A percentile compares a stretch with the other conserved stretches of the same genome.
Evolutionary conservation across 2,113 vertebrate genomes (phyloP).

Genomic region (Neolamprologus hecqui): DNA sequence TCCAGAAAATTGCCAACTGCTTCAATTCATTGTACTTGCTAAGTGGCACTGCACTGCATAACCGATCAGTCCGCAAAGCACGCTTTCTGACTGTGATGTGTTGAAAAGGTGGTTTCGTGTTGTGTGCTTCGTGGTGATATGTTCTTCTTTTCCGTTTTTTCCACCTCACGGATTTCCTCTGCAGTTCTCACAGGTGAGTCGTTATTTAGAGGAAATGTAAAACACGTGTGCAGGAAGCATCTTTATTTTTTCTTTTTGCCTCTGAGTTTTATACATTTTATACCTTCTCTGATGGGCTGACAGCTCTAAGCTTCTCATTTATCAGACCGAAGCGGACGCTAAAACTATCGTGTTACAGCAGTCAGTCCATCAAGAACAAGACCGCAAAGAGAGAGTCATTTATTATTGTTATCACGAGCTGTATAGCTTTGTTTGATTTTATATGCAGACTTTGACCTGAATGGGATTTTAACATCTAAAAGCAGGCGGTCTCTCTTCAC

Average conservation of each 20-base stretch:
- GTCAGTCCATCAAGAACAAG: neutral
- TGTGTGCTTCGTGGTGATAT: neutral
- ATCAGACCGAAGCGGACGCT: neutral
- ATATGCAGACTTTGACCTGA: neutral
- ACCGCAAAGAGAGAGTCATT: neutral
- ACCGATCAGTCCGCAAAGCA: neutral
- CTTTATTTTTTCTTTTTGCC: neutral
- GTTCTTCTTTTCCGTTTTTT: conserved; percentile 28
- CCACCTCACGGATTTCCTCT: conserved; percentile 23
- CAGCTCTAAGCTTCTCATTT: neutral
- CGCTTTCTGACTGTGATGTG: neutral
- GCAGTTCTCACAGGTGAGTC: conserved; percentile 75
- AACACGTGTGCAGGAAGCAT: neutral
- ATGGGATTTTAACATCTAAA: neutral
- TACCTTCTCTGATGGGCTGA: neutral
- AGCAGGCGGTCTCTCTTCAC: neutral
- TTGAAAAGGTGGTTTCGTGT: neutral
- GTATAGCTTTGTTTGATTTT: neutral
- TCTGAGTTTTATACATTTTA: neutral
- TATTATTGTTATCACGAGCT: neutral
- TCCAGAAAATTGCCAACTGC: neutral
- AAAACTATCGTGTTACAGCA: neutral
- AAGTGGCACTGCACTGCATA: neutral
- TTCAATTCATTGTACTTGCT: neutral
- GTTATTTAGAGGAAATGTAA: neutral